Conservation (phyloP, 1,140 invertebrate species). For the Periplaneta americana region DNA sequence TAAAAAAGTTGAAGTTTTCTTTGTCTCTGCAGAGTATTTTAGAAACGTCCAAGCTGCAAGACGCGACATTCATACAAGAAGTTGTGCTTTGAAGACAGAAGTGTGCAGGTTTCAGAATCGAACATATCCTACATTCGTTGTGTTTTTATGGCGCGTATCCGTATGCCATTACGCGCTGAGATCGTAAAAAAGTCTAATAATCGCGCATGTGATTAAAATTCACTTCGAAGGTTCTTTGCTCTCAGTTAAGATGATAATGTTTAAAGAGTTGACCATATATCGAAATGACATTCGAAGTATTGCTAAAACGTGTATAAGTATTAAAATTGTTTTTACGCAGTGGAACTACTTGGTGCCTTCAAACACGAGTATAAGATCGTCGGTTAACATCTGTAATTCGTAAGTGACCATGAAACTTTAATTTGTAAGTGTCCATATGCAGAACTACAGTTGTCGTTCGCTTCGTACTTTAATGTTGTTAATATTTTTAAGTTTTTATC, state of each 20-base stretch:
- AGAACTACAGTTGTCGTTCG: no score
- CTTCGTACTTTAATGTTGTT: no score
- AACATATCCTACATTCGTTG: no score
- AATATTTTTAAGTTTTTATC: no score
- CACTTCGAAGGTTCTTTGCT: neutral
- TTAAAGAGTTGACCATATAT: neutral
- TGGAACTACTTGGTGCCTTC: no score
- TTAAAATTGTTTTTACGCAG: no score
- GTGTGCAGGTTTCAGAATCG: neutral
- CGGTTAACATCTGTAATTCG: no score
- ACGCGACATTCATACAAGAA: neutral
- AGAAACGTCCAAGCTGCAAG: neutral
- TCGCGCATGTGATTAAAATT: neutral
- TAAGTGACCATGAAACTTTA: no score
- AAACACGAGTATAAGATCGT: no score
- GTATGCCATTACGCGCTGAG: no score
- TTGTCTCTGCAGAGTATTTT: neutral
- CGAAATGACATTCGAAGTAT: neutral
- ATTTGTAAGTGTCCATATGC: no score
- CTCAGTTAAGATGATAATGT: neutral
- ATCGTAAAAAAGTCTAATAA: neutral
- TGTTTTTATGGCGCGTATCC: neutral
- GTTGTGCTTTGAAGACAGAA: neutral
- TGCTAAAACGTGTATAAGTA: no score
- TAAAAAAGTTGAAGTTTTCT: neutral